Evolutionary conservation across 2,113 vertebrate species (phyloP), one percentile per base, ranked within the genome.

Genomic region (Atrichornis clamosus): DNA sequence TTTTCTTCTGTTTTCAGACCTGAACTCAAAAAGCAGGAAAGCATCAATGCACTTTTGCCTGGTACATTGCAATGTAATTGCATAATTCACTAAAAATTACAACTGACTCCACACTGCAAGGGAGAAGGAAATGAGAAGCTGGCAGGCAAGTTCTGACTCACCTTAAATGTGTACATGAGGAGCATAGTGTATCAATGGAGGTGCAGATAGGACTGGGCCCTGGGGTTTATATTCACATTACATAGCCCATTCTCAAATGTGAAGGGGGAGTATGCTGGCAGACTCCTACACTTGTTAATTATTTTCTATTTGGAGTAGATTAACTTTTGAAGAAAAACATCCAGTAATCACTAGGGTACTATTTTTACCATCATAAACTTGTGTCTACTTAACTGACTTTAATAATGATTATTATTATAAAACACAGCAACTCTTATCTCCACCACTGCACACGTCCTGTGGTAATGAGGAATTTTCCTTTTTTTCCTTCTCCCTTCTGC

Each of bases 301-400:
- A 6, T 81, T 84, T 95, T 86, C 35, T 92, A 15, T 77, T 80
- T 93, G 68, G 37, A 39, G 21, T 87, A 96, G 83, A 86, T 83
- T 52, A 82, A n/a, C 21, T 77, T 96, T 68, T 88, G 62, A 89
- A 72, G 67, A 47, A 87, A 93, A 90, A 72, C 33, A 65, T 47
- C 33, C 42, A 64, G 33, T 44, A 88, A 75, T 92, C 55, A 16
- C 39, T n/a, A 30, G 15, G 9, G 19, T 87, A n/a, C 42, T 90
- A 47, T 82, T 93, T 95, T 65, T 85, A 52, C 37, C 14, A 62
- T 86, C 62, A 39, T 76, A 70, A 77, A 67, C n/a, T 72, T 56
- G 10, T 59, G 68, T 78, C 65, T 78, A 50, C 74, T 47, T 75
- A 82, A 60, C 56, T 72, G 84, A 86, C 82, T 86, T 86, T 55